phyloP scores from a whole-genome alignment of 2,113 vertebrate genomes.

The Dasyurus viverrinus region DNA sequence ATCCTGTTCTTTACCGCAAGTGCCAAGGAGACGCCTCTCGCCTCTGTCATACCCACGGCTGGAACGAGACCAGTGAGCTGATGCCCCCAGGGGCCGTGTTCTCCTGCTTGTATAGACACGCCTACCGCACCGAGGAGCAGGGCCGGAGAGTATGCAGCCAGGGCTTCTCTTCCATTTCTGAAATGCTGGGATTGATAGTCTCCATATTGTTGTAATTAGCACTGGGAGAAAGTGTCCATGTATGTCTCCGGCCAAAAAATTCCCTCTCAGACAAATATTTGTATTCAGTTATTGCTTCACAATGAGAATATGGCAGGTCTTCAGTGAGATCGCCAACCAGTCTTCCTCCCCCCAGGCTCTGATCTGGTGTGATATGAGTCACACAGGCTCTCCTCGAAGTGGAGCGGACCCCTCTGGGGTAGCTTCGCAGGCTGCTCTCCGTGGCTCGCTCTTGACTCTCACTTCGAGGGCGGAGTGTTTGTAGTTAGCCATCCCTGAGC shows the following conservation, averaged over 20 bases:
- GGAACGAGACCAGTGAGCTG: slow-evolving; percentile 96
- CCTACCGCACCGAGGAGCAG: slow-evolving; percentile 95
- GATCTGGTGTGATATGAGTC: not conserved
- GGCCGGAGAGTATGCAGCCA: slow-evolving; percentile 89
- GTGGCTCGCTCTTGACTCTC: not conserved
- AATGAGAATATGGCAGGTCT: not conserved
- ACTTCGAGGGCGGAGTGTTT: not conserved
- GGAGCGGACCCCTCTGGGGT: not conserved
- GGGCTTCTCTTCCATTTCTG: rapidly evolving
- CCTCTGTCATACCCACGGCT: slow-evolving; percentile 94
- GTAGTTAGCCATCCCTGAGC: not conserved
- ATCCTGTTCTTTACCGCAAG: slow-evolving; percentile 94
- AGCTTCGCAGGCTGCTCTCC: not conserved
- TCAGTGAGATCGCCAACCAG: not conserved
- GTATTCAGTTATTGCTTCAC: not conserved
- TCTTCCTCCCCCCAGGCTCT: slow-evolving; percentile 35
- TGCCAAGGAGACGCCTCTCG: slow-evolving; percentile 96
- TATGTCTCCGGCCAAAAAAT: not conserved
- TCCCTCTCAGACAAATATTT: not conserved
- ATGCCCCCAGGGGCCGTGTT: slow-evolving; percentile 96
- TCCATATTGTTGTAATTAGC: rapidly evolving
- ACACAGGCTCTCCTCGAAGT: no score
- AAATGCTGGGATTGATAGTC: not conserved
- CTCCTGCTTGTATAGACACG: slow-evolving; percentile 96
- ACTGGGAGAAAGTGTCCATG: not conserved